These are phyloP conservation scores for Eurystomus glaucurus DNA, from an alignment of 2,797 vertebrate genomes.

Conservation along the genomic window DNA sequence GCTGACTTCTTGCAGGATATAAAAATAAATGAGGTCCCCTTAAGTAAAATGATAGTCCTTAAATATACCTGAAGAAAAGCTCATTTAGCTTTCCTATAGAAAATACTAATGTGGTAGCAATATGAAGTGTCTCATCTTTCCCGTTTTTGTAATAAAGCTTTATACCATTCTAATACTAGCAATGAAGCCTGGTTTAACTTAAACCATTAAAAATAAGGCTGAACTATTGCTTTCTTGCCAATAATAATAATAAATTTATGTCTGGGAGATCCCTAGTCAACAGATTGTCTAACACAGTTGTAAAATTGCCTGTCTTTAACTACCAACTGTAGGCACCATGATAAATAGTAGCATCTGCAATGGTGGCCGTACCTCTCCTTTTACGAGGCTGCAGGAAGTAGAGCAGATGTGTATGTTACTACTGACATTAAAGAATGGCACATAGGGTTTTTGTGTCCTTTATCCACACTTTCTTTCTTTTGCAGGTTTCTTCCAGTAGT, in stretches of 20 bases:
- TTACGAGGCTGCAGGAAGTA: neutral
- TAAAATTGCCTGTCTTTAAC: neutral
- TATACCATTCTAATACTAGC: neutral
- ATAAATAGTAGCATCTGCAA: neutral
- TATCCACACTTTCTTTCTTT: neutral
- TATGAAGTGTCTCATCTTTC: neutral
- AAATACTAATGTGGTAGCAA: neutral
- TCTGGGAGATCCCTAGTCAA: neutral
- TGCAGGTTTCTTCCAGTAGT: neutral
- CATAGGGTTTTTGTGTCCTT: neutral
- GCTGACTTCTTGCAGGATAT: neutral
- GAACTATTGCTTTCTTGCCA: neutral
- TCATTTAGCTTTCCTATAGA: neutral
- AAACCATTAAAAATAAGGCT: neutral
- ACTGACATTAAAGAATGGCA: neutral
- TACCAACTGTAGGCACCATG: neutral
- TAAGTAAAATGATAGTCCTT: neutral
- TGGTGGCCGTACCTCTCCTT: neutral
- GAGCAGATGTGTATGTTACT: neutral
- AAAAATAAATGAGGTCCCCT: neutral
- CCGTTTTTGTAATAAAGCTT: neutral
- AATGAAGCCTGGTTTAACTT: neutral
- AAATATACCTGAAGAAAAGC: neutral
- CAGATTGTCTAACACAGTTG: neutral
- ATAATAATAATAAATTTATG: neutral